Conservation (phyloP, 2,888 invertebrate genomes). For the Plebejus melissa region DNA sequence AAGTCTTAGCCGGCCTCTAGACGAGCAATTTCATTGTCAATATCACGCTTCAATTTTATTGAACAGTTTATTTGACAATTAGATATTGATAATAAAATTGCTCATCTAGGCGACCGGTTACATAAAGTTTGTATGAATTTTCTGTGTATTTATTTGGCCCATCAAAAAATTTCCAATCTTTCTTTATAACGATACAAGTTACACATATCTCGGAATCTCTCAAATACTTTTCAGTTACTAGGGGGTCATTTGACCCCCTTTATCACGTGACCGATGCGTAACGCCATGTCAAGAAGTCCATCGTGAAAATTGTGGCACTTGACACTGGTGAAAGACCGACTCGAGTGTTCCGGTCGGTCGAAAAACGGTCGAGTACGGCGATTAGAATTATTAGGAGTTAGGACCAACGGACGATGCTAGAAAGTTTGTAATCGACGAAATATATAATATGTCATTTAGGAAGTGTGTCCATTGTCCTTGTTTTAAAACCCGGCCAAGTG, state of each 20-base stretch:
- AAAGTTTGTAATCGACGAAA: neutral
- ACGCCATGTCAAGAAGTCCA: constrained; percentile 19
- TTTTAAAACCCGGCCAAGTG: neutral
- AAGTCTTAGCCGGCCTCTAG: too few species aligned
- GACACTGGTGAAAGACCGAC: constrained; percentile 35
- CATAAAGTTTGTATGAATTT: too few species aligned
- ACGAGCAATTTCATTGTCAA: too few species aligned
- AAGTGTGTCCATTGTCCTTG: neutral
- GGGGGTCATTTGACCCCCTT: neutral
- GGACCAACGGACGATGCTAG: neutral
- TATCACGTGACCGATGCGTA: neutral
- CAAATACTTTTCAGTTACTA: neutral
- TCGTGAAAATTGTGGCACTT: constrained; percentile 35
- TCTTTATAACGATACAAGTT: too few species aligned
- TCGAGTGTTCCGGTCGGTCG: constrained; percentile 40
- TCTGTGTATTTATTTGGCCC: too few species aligned
- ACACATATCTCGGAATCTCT: neutral
- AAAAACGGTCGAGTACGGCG: constrained; percentile 9
- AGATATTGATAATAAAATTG: too few species aligned
- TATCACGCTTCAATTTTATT: too few species aligned
- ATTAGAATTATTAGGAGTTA: neutral
- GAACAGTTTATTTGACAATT: too few species aligned
- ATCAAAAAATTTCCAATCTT: too few species aligned
- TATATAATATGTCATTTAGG: neutral
- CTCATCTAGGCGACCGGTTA: too few species aligned